Percentiles rank a stretch among this genome's conserved stretches.
Conservation (phyloP, 1,140 invertebrate genomes). For the Drosophila sechellia region DNA sequence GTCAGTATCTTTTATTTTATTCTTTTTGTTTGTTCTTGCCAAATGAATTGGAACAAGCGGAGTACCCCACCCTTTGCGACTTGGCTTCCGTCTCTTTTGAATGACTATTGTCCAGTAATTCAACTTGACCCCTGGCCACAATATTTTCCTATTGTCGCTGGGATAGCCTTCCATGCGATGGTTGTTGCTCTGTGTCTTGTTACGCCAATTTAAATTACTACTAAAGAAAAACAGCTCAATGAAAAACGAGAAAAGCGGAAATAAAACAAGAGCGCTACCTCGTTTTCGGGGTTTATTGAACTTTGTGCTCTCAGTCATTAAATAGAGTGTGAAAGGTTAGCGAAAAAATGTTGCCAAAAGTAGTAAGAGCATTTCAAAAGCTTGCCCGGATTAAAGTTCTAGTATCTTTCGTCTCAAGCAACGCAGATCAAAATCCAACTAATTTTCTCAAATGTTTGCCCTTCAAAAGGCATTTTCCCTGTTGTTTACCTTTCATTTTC, state of each 20-base stretch:
- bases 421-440: slow-evolving; percentile 12
- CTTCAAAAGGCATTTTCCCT: slow-evolving; percentile 9
- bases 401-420: slow-evolving; percentile 7
- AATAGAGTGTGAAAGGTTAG: slow-evolving; percentile 62
- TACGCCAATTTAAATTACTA: slow-evolving; percentile 69
- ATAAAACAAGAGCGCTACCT: slow-evolving; percentile 44
- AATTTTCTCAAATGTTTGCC: slow-evolving; percentile 14
- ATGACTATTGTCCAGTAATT: slow-evolving; percentile 67
- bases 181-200: slow-evolving; percentile 45
- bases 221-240: slow-evolving; percentile 17
- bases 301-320: slow-evolving; percentile 29
- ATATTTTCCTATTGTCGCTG: slow-evolving; percentile 42
- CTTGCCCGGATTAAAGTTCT: slow-evolving; percentile 1
- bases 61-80: slow-evolving; percentile 1
- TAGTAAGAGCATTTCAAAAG: slow-evolving; percentile 7
- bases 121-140: slow-evolving; percentile 56
- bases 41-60: slow-evolving; percentile 73
- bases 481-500: slow-evolving; percentile 36
- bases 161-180: slow-evolving; percentile 29
- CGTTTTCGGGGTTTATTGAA: slow-evolving; percentile 65
- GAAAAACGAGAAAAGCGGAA: slow-evolving; percentile 54
- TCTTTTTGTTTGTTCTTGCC: slow-evolving; percentile 57
- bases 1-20: background rate
- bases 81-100: slow-evolving; percentile 6
- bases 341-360: slow-evolving; percentile 16